Evolutionary conservation across 2,888 invertebrate genomes (phyloP), one percentile per base, ranked within the genome.

Genomic region (Drosophila vallismaia): DNA sequence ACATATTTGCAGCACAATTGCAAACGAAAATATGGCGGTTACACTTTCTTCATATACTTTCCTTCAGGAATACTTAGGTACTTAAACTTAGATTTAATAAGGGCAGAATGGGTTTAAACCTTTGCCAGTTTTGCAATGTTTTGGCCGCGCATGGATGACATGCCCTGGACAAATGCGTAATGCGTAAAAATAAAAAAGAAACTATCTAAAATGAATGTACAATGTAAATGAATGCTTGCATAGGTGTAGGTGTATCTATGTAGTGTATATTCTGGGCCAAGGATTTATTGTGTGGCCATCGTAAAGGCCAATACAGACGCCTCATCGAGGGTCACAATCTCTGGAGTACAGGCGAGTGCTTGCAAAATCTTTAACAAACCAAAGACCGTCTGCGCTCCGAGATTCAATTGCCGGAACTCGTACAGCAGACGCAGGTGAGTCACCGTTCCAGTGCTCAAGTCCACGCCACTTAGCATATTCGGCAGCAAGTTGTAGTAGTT

Each of bases 401-500:
- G 59, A 33, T 90, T 84, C 10, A 90, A 68, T 54, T 90, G 90
- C 33, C 87, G 88, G 26, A 91, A 84, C 66, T 91, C 91, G 54
- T 81, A 88, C 29, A 91, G 70, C 38, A 91, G 77, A 24, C 89
- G 85, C 40, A 91, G 66, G 63, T 89, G 91, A 67, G 90, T 91
- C 1, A 89, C 64, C 4, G 85, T 83, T 0, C 82, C 87, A 2
- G 70, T 72, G 31, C 70, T 73, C 29, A 90, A 66, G 73, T 90
- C 88, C 26, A 91, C 76, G 36, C 86, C 76, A 70, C 84, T 89
- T n/a, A 91, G 62, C 33, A 90, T 67, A 71, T 91, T 90, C 10
- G 91, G 90, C 45, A 86, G 74, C 5, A 92, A 68, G 60, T 90
- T 89, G 67, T 89, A 89, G 66, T 86, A 91, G 28, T 89, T 89